These are phyloP conservation scores for Clarias pachynema DNA, from an alignment of 2,797 vertebrate species.

Conservation along the genomic window DNA sequence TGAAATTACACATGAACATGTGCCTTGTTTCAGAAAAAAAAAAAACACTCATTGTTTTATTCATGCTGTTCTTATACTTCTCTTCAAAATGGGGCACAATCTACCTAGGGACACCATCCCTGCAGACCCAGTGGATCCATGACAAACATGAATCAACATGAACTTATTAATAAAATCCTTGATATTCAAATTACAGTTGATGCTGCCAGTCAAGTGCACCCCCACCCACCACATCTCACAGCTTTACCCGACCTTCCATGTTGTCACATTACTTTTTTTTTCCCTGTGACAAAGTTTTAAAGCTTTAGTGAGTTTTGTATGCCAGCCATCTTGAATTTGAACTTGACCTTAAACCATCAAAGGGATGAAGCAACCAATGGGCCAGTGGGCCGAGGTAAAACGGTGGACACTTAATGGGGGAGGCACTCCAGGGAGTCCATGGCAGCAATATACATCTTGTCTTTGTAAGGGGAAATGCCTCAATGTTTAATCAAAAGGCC, in stretches of 20 bases:
- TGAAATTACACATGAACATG: conserved; percentile 59
- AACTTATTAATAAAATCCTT: conserved; percentile 66
- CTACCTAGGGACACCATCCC: conserved; percentile 60
- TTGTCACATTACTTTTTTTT: conserved; percentile 22
- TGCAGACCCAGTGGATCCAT: conserved; percentile 60
- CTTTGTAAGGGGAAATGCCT: conserved; percentile 82
- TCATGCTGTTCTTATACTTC: conserved; percentile 67
- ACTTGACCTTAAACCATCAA: conserved; percentile 40
- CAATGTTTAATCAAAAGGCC: conserved; percentile 80
- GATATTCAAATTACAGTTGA: conserved; percentile 59
- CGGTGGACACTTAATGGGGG: conserved; percentile 44
- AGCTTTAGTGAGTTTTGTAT: background rate
- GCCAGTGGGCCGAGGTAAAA: conserved; percentile 19
- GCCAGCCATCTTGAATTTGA: conserved; percentile 25
- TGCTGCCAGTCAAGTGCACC: conserved; percentile 62
- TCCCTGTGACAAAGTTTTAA: conserved; percentile 20
- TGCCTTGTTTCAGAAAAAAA: conserved; percentile 39
- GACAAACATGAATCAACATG: conserved; percentile 69
- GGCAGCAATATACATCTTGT: conserved; percentile 39
- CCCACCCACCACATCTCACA: conserved; percentile 42
- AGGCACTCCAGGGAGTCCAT: conserved; percentile 45
- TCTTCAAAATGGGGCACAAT: conserved; percentile 55
- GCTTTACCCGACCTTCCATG: conserved; percentile 24
- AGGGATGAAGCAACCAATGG: conserved; percentile 32
- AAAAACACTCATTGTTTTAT: conserved; percentile 61